phyloP scores from a whole-genome alignment of 92 coral and sea anemone species.

The Parazoanthus swiftii region DNA sequence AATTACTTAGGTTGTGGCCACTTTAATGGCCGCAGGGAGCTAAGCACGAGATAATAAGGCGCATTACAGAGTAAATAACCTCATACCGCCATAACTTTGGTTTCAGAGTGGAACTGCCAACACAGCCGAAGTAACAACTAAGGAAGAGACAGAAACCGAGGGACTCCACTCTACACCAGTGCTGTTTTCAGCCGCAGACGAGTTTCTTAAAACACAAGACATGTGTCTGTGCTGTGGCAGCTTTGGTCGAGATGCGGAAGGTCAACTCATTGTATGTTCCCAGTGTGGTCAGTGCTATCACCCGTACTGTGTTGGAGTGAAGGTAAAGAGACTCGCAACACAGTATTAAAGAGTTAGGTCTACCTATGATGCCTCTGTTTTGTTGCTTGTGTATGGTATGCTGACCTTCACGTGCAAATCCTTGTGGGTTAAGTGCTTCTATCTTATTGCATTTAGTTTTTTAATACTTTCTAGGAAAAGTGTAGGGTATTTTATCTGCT shows the following conservation, averaged over 20 bases:
- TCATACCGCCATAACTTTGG: neutral
- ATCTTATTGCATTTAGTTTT: no score
- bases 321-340: slow-evolving; percentile 55
- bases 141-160: slow-evolving; percentile 78
- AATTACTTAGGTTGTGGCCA: no score
- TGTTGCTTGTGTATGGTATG: no score
- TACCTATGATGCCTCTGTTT: no score
- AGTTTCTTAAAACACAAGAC: slow-evolving; percentile 85
- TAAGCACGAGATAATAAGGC: no score
- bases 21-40: no score
- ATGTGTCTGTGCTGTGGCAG: slow-evolving; percentile 99
- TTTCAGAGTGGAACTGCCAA: slow-evolving; percentile 79
- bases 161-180: slow-evolving; percentile 92
- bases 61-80: neutral
- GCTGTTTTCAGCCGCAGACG: slow-evolving; percentile 87
- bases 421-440: no score
- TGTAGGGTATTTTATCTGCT: no score
- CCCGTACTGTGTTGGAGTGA: slow-evolving; percentile 96
- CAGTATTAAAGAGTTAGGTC: neutral
- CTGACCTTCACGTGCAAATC: no score
- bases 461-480: no score
- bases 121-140: slow-evolving; percentile 59
- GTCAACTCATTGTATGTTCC: slow-evolving; percentile 91
- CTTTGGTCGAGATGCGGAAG: slow-evolving; percentile 94
- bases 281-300: slow-evolving; percentile 99